Conservation (phyloP, 2,888 invertebrate genomes). For the Synanthedon tipuliformis region DNA sequence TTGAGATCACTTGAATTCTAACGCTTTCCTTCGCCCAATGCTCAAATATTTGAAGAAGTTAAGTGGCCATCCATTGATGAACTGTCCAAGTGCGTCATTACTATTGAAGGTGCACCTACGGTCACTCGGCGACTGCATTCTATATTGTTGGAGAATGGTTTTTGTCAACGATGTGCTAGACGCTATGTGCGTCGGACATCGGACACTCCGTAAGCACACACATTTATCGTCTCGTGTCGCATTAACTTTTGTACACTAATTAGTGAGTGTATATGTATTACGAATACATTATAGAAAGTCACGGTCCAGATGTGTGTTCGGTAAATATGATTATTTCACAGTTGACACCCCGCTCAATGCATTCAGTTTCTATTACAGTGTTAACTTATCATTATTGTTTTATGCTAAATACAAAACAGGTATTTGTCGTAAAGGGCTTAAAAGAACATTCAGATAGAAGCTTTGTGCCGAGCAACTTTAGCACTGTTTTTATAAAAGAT, state of each 20-base stretch:
- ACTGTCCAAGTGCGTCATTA: constrained; percentile 51
- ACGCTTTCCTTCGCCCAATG: constrained; percentile 68
- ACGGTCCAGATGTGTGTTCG: constrained; percentile 60
- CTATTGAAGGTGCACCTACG: constrained; percentile 60
- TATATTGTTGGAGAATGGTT: constrained; percentile 32
- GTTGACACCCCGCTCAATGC: background rate
- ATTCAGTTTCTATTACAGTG: too few species aligned
- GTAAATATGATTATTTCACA: constrained; percentile 52
- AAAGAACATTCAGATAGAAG: too few species aligned
- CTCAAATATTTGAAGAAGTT: constrained; percentile 66
- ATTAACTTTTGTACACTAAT: constrained; percentile 67
- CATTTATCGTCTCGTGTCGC: constrained; percentile 49
- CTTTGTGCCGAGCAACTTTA: too few species aligned
- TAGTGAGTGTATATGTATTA: constrained; percentile 59
- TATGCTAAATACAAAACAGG: background rate
- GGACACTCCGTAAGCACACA: constrained; percentile 38
- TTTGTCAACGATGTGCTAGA: constrained; percentile 21
- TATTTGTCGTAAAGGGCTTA: too few species aligned
- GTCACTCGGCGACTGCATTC: constrained; percentile 29
- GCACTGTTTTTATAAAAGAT: too few species aligned
- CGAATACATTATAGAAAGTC: constrained; percentile 67
- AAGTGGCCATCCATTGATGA: constrained; percentile 66
- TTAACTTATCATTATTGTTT: background rate
- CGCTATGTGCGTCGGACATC: constrained; percentile 37
- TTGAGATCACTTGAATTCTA: constrained; percentile 69